phyloP scores from a whole-genome alignment of 2,113 vertebrate genomes.

The Callipepla squamata region DNA sequence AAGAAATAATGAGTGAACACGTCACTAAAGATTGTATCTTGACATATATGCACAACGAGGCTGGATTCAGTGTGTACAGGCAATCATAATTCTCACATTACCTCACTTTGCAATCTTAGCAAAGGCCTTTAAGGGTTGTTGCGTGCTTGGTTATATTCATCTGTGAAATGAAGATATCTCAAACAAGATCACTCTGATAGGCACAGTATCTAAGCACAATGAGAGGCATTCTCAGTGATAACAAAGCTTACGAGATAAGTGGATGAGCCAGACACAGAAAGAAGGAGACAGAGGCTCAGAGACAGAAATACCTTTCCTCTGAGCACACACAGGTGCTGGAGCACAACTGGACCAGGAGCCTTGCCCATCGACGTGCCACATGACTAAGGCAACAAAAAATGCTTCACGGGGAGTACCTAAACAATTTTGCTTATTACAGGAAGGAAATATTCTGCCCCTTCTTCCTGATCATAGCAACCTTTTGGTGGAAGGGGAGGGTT shows the following conservation, averaged over 20 bases:
- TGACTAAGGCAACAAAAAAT: background rate
- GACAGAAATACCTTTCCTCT: background rate
- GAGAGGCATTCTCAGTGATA: conserved; percentile 16
- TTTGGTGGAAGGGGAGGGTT: background rate
- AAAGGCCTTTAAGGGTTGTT: background rate
- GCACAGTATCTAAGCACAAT: background rate
- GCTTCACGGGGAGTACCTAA: background rate
- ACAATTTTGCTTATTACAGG: background rate
- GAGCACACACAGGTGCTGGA: background rate
- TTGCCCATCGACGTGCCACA: background rate
- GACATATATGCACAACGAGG: background rate
- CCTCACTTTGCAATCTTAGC: conserved; percentile 19
- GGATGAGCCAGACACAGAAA: background rate
- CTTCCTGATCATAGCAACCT: background rate
- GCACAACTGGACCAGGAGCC: background rate
- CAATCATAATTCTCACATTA: background rate
- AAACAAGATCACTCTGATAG: conserved; percentile 18
- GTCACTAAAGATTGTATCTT: conserved; percentile 35
- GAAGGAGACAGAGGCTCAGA: background rate
- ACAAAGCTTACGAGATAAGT: conserved; percentile 29
- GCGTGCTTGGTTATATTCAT: background rate
- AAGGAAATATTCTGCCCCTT: background rate
- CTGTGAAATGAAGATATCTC: conserved; percentile 58
- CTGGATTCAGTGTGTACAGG: background rate
- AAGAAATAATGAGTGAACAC: conserved; percentile 30